Base-by-base conservation (phyloP, 2,888 invertebrate species). In the Cremastobaeus sp. region DNA sequence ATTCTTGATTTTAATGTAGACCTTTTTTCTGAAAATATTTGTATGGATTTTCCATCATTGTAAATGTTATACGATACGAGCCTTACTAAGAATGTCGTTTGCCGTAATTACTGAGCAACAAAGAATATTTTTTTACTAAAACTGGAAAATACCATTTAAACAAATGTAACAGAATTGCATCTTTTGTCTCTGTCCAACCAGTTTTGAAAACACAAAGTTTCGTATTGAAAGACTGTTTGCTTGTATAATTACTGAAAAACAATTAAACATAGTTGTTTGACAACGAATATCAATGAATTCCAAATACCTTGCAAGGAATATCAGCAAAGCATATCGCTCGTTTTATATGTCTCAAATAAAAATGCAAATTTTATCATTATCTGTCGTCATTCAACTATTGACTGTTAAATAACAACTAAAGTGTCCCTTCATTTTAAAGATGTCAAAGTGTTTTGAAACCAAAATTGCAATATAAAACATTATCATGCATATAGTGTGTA, bases 141-240 rank as follows among this genome's bases (percentile, higher is more conserved):
- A 9, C n/a, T n/a, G n/a, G n/a, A 21, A 11, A 18, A 14, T 8
- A 43, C n/a, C n/a, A 18, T 20, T 41, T 17, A 54, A 54, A 15
- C 14, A 15, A 18, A 12, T 18, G 6, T 12, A 43, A 47, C n/a
- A 15, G 20, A 32, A 55, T 32, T 55, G 17, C n/a, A 6, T 34
- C 17, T 18, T 1, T 2, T 32, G 17, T 28, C 37, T 14, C 15
- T 8, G 15, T 37, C 39, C 17, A 54, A 39, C 30, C 12, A 50
- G 39, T 20, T 54, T 28, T 28, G 18, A 37, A 18, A 50, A 35
- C 37, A 57, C 57, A 43, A 34, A 14, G 59, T 28, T 48, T 39
- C 32, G 32, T 41, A 60, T 39, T 14, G 41, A 15, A 60, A 60
- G 60, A 60, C 60, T 60, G 60, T 32, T 60, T 30, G 32, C 60